A percentile compares a stretch with the other conserved stretches of the same genome.
These are phyloP conservation scores for Lapara coniferarum DNA, from an alignment of 2,888 invertebrate genomes.

Conservation along the genomic window DNA sequence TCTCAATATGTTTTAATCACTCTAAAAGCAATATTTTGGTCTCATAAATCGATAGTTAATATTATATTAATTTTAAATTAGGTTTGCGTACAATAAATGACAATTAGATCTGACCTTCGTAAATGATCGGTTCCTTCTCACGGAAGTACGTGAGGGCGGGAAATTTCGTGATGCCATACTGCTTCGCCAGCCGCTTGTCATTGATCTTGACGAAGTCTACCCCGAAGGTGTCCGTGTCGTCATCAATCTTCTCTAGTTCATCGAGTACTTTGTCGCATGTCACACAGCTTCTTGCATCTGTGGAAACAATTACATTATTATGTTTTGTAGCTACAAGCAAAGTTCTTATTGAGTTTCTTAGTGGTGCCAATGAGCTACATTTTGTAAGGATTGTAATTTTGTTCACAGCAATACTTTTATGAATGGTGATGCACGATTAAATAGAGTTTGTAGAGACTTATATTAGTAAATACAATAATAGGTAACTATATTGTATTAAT, in stretches of 20 bases:
- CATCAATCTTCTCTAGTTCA: constrained; percentile 96
- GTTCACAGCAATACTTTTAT: too few relatives aligned
- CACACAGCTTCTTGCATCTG: constrained; percentile 95
- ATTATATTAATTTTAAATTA: too few relatives aligned
- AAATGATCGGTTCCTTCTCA: constrained; percentile 97
- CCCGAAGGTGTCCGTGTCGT: constrained; percentile 96
- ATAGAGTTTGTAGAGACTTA: too few relatives aligned
- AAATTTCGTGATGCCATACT: constrained; percentile 97
- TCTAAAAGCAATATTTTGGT: too few relatives aligned
- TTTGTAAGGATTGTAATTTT: too few relatives aligned
- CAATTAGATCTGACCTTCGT: constrained; percentile 87
- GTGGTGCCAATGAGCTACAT: neutral
- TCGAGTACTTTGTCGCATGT: constrained; percentile 96
- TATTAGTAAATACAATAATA: too few relatives aligned
- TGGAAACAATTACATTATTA: neutral
- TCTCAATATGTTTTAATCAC: too few relatives aligned
- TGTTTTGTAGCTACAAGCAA: neutral
- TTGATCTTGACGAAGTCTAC: constrained; percentile 98
- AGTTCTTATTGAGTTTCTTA: neutral
- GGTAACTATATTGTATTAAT: too few relatives aligned
- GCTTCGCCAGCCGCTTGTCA: constrained; percentile 97
- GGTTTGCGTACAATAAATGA: neutral
- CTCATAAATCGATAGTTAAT: too few relatives aligned
- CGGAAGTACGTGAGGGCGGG: constrained; percentile 98
- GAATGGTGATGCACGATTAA: too few relatives aligned